Conservation (phyloP, 2,888 invertebrate species). For the Actias luna region DNA sequence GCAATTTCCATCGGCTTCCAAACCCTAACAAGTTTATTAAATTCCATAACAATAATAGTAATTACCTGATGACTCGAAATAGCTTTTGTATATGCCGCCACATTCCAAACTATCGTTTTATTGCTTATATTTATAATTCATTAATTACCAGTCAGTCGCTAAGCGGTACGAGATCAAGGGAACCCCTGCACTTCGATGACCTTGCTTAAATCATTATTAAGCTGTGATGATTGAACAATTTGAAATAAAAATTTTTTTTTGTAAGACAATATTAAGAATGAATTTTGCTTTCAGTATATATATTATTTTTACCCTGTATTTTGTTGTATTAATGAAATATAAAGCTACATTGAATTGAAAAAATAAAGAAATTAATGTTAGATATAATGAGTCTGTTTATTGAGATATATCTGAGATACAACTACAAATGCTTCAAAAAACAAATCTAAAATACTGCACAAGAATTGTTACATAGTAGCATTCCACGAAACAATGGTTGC, state of each 20-base stretch:
- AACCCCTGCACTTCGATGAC: conserved; percentile 20
- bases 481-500: conserved; percentile 61
- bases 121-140: conserved; percentile 66
- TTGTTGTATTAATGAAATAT: background rate
- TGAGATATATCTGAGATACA: background rate
- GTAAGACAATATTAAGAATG: background rate
- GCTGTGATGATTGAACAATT: conserved; percentile 18
- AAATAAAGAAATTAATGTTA: no score
- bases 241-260: background rate
- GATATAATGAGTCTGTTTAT: no score
- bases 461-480: conserved; percentile 67
- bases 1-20: conserved; percentile 76
- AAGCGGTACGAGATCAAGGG: conserved; percentile 40
- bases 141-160: conserved; percentile 56
- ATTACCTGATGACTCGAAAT: conserved; percentile 75
- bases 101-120: conserved; percentile 72
- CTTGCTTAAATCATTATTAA: conserved; percentile 26
- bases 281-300: no score
- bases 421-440: conserved; percentile 39
- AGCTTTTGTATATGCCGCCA: conserved; percentile 72
- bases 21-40: conserved; percentile 81
- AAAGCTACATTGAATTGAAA: background rate
- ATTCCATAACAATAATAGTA: conserved; percentile 79
- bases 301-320: no score
- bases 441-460: conserved; percentile 47